Percentiles rank a stretch among this genome's conserved stretches.
phyloP scores from a whole-genome alignment of 1,140 invertebrate species.

The Sipha flava region DNA sequence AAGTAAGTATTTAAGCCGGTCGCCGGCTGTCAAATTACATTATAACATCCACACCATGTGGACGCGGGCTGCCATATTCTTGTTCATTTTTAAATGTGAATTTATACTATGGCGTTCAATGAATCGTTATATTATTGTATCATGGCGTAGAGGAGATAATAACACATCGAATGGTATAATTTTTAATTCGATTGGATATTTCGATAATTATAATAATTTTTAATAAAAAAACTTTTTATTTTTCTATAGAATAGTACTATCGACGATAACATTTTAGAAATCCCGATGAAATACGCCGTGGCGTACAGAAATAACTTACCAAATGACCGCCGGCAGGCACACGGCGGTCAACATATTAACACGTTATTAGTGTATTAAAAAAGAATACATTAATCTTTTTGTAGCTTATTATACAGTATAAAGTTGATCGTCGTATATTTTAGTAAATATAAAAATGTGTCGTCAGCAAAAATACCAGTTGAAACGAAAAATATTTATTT shows the following conservation, averaged over 20 bases:
- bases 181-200: background rate
- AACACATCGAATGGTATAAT: background rate
- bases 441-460: no score
- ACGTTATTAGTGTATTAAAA: no score
- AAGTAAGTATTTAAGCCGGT: no score
- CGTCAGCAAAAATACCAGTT: no score
- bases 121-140: background rate
- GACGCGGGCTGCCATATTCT: background rate
- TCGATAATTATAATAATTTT: background rate
- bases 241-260: background rate
- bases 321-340: background rate
- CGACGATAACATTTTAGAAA: background rate
- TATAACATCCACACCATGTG: background rate
- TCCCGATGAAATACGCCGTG: background rate
- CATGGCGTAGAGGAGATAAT: background rate
- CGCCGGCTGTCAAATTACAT: background rate
- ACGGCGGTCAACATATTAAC: no score
- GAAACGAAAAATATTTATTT: no score
- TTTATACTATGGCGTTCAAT: background rate
- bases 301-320: background rate
- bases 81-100: background rate
- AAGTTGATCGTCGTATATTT: no score
- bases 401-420: no score
- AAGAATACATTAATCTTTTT: no score
- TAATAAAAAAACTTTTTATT: background rate